phyloP scores from a whole-genome alignment of 2,113 vertebrate genomes.

The Oncorhynchus masou region DNA sequence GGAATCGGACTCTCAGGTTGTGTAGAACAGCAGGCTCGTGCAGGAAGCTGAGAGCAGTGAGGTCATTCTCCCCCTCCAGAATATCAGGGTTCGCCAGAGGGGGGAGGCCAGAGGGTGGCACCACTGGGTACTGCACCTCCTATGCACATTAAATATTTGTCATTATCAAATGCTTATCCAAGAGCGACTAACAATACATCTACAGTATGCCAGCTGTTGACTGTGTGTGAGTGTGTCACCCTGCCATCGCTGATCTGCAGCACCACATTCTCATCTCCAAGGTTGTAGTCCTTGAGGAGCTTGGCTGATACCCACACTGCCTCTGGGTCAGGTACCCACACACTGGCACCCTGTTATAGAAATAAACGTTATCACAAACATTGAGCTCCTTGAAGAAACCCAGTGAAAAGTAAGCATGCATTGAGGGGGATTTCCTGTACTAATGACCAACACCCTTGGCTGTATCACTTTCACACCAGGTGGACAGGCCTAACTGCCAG shows the following conservation, averaged over 20 bases:
- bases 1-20: constrained; percentile 75
- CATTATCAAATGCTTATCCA: too few relatives aligned
- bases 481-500: not conserved
- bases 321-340: constrained; percentile 76
- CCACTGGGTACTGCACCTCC: constrained; percentile 57
- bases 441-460: not conserved
- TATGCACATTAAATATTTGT: constrained; percentile 22
- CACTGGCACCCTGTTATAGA: constrained; percentile 66
- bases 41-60: constrained; percentile 77
- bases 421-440: not conserved
- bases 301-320: constrained; percentile 75
- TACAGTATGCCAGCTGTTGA: not conserved
- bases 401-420: not conserved
- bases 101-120: constrained; percentile 59
- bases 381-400: not conserved
- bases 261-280: constrained; percentile 60
- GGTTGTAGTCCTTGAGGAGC: constrained; percentile 63
- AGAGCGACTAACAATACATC: too few relatives aligned
- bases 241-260: constrained; percentile 69
- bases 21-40: constrained; percentile 79
- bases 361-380: not conserved
- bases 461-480: not conserved
- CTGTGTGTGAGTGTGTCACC: constrained; percentile 48
- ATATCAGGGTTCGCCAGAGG: constrained; percentile 77
- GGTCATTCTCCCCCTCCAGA: constrained; percentile 72